A percentile compares a stretch with the other conserved stretches of the same genome.
These are phyloP conservation scores for Drosophila parabipectinata DNA, from an alignment of 1,140 invertebrate genomes.

Conservation along the genomic window DNA sequence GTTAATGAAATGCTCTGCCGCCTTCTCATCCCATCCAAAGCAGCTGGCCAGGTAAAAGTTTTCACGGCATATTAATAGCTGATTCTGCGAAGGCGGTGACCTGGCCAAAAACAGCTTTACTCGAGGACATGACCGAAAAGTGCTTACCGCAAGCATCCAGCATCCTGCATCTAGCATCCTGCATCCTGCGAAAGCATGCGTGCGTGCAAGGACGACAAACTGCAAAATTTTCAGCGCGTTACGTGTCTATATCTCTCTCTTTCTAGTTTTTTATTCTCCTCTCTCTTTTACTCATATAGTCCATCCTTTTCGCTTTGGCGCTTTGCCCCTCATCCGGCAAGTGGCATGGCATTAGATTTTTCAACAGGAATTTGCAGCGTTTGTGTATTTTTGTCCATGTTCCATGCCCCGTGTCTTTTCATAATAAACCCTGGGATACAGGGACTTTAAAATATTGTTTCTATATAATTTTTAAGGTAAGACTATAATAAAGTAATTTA, in stretches of 20 bases:
- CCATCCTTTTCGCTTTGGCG: neutral
- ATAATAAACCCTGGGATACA: slow-evolving; percentile 3
- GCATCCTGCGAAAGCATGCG: slow-evolving; percentile 62
- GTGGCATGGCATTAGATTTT: slow-evolving; percentile 76
- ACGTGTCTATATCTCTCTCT: slow-evolving; percentile 45
- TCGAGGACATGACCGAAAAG: slow-evolving; percentile 64
- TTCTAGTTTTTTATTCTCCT: no score
- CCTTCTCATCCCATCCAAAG: neutral
- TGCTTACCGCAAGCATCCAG: slow-evolving; percentile 72
- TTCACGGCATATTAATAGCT: slow-evolving; percentile 58
- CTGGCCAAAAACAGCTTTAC: slow-evolving; percentile 48
- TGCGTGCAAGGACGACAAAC: slow-evolving; percentile 75
- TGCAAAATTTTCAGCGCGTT: slow-evolving; percentile 63
- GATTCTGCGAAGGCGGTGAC: slow-evolving; percentile 51
- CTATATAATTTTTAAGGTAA: neutral
- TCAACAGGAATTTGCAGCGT: slow-evolving; percentile 72
- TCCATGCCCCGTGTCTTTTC: slow-evolving; percentile 13
- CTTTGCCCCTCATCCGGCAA: slow-evolving; percentile 34
- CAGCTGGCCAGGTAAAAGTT: slow-evolving; percentile 38
- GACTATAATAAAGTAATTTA: neutral
- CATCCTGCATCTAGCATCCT: slow-evolving; percentile 14
- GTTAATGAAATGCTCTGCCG: slow-evolving; percentile 71
- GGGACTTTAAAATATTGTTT: slow-evolving; percentile 11
- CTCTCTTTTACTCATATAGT: slow-evolving; percentile 3
- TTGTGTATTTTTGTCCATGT: slow-evolving; percentile 63